A percentile compares a stretch with the other conserved stretches of the same genome.
Conservation (phyloP, 2,888 invertebrate species). For the Mimas tiliae region DNA sequence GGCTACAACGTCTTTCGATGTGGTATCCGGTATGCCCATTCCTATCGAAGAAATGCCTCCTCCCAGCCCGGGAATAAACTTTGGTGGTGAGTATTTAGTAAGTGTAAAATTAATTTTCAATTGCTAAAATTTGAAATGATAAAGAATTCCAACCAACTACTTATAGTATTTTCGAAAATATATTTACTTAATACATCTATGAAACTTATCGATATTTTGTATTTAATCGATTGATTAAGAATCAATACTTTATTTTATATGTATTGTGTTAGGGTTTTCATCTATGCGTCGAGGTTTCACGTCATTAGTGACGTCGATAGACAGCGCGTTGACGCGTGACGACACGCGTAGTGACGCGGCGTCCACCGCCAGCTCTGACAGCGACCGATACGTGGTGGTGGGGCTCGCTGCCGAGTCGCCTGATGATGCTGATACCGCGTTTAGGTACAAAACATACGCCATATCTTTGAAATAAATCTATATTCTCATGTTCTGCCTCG, state of each 20-base stretch:
- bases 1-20: slow-evolving; percentile 66
- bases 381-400: slow-evolving; percentile 92
- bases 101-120: neutral
- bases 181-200: too few species aligned
- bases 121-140: too few species aligned
- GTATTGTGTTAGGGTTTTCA: slow-evolving; percentile 82
- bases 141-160: too few species aligned
- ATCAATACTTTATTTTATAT: neutral
- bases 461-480: too few species aligned
- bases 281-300: slow-evolving; percentile 94
- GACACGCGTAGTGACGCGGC: slow-evolving; percentile 88
- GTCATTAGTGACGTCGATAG: slow-evolving; percentile 92
- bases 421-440: slow-evolving; percentile 89
- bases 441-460: slow-evolving; percentile 68
- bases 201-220: too few species aligned
- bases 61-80: slow-evolving; percentile 67
- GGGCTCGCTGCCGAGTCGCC: slow-evolving; percentile 87
- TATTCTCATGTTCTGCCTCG: too few species aligned
- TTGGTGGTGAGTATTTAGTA: slow-evolving; percentile 56
- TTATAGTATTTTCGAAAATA: too few species aligned
- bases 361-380: slow-evolving; percentile 95
- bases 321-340: slow-evolving; percentile 90
- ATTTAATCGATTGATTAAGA: too few species aligned
- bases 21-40: slow-evolving; percentile 54
- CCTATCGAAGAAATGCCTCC: slow-evolving; percentile 59